Base-by-base conservation (phyloP, 2,888 invertebrate species). In the Conistra vaccinii region DNA sequence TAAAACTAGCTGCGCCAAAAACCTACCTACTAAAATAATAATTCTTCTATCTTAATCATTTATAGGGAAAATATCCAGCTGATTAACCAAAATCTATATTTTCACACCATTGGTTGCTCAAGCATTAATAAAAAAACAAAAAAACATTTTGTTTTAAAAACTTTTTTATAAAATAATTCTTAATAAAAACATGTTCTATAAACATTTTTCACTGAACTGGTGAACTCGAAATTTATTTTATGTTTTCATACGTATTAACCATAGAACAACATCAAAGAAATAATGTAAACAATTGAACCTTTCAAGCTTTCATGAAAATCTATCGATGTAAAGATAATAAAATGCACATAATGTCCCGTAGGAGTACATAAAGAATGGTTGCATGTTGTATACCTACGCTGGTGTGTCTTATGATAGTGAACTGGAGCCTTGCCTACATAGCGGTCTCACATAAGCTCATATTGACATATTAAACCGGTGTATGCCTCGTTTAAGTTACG, bases 391-490 rank as follows among this genome's bases (percentile, higher is more conserved):
- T 58, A n/a, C n/a, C n/a, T n/a, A 23, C 60, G 61, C 29, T 63
- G 3, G 66, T 73, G 39, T 83, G 53, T 69, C 68, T 20, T 83
- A 68, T 51, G 20, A 32, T 53, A 73, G 61, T 62, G 57, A 74
- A 68, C 35, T 69, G 48, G 45, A 57, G 55, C 12, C 61, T 65
- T 62, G 67, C 42, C 69, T 61, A 57, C 74, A 69, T 26, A 63
- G 45, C 51, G 60, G 69, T 61, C 32, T 55, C 51, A 69, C 62
- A 63, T 82, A 78, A 75, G 82, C 81, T 77, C 35, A 78, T 71
- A 84, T 73, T 75, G 77, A 75, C 68, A 84, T 78, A 75, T 72
- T 77, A 81, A 85, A 77, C 72, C 68, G 53, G 42, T 75, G 51
- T 45, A 45, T 51, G 45, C 55, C 12, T 20, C 9, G 68, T 58